Evolutionary conservation across 2,797 vertebrate genomes (phyloP).

Genomic region (Picus viridis): DNA sequence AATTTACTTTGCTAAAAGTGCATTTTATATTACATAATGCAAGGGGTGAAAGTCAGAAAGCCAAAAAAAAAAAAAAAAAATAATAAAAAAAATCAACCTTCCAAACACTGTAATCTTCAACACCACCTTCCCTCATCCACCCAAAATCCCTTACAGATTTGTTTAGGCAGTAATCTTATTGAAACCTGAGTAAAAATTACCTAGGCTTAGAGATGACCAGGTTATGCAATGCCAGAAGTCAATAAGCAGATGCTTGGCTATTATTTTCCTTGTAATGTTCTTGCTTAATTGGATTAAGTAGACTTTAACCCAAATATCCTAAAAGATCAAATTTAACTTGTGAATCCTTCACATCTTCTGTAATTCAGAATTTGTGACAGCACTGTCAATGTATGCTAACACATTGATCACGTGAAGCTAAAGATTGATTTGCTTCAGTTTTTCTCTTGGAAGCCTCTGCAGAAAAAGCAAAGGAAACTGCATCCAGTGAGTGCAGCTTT

Average conservation of each 20-base stretch:
- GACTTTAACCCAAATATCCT: background rate
- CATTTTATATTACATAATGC: slow-evolving; percentile 20
- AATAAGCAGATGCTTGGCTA: background rate
- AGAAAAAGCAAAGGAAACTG: background rate
- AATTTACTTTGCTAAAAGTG: slow-evolving; percentile 50
- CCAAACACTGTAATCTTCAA: background rate
- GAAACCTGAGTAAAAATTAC: background rate
- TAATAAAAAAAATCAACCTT: background rate
- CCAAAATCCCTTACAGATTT: background rate
- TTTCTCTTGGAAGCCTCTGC: background rate
- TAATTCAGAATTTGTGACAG: background rate
- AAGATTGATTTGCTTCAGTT: background rate
- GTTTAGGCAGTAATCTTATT: background rate
- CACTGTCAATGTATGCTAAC: accelerated
- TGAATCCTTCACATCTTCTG: background rate
- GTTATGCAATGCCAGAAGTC: background rate
- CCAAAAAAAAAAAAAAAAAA: background rate
- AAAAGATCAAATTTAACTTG: background rate
- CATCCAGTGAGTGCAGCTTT: background rate
- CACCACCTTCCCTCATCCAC: background rate
- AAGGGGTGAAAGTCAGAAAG: slow-evolving; percentile 5
- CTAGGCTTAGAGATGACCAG: background rate
- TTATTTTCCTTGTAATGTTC: background rate
- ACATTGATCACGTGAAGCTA: accelerated
- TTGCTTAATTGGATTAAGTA: background rate